Evolutionary conservation across 2,113 vertebrate species (phyloP).

Genomic region (Ptyas mucosa): DNA sequence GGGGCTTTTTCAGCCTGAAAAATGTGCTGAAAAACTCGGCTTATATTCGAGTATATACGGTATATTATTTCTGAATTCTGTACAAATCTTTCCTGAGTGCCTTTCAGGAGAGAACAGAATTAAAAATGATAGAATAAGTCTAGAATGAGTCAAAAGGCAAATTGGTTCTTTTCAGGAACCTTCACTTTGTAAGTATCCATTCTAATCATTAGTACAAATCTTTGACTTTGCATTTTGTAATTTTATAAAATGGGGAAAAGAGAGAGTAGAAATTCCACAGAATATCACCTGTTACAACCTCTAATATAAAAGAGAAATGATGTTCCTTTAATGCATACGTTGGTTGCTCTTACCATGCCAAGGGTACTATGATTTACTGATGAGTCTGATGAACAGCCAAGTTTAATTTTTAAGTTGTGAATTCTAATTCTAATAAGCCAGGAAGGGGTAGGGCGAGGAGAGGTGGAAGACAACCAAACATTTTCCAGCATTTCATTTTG

Average conservation of each 20-base stretch:
- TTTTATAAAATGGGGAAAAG: background rate
- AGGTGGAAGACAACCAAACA: background rate
- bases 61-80: background rate
- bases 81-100: background rate
- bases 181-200: background rate
- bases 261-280: background rate
- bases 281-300: background rate
- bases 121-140: background rate
- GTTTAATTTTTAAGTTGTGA: background rate
- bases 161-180: background rate
- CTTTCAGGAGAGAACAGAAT: background rate
- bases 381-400: background rate
- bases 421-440: background rate
- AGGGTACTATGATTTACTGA: background rate
- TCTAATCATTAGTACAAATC: background rate
- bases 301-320: background rate
- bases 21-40: too few relatives aligned
- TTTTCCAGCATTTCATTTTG: background rate
- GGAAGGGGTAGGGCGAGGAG: background rate
- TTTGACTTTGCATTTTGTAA: background rate
- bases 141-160: background rate
- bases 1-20: too few relatives aligned
- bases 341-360: background rate
- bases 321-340: background rate
- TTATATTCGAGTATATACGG: too few relatives aligned